Conservation (phyloP, 2,888 invertebrate genomes). For the Linyphia triangularis region DNA sequence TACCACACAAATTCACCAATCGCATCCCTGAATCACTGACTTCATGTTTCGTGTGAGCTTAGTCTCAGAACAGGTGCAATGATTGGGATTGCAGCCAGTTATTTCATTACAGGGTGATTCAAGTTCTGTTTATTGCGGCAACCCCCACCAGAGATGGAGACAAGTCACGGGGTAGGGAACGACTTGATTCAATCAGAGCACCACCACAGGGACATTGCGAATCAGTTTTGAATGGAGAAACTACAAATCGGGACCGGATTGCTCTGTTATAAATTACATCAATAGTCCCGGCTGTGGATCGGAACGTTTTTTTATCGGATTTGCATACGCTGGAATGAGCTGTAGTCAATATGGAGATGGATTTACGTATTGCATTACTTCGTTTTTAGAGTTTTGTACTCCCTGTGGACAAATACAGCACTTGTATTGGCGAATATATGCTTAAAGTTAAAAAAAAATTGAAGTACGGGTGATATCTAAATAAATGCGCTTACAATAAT, state of each 20-base stretch:
- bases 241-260: not conserved
- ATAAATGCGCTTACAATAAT: no score
- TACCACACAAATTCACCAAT: no score
- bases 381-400: not conserved
- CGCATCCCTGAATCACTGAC: no score
- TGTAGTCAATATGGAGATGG: not conserved
- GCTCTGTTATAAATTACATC: not conserved
- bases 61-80: constrained; percentile 52
- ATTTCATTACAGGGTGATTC: constrained; percentile 65
- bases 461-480: no score
- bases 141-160: constrained; percentile 43
- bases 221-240: not conserved
- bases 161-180: constrained; percentile 29
- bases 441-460: no score
- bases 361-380: not conserved
- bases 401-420: no score
- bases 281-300: not conserved
- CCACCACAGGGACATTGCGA: constrained; percentile 2
- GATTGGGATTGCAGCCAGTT: constrained; percentile 30
- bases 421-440: no score
- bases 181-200: constrained; percentile 55
- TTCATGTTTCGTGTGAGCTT: no score
- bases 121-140: constrained; percentile 44
- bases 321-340: no score
- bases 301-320: not conserved